phyloP scores from a whole-genome alignment of 2,888 invertebrate species.

The Heteropelma amictum region DNA sequence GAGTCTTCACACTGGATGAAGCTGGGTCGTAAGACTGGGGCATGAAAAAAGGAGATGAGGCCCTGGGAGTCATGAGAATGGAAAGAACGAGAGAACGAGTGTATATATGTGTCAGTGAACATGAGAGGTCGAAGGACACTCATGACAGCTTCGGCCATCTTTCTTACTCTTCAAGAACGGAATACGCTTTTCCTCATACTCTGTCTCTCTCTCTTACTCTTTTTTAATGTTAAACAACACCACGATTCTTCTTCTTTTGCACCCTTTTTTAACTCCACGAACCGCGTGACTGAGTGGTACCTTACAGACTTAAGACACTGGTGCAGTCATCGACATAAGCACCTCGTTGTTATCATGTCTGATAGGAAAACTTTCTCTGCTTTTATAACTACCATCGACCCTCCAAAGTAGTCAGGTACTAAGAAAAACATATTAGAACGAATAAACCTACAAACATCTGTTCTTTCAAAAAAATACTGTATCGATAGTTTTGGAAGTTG shows the following conservation, averaged over 20 bases:
- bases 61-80: conserved; percentile 14
- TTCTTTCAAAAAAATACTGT: no score
- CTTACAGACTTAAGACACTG: conserved; percentile 57
- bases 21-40: conserved; percentile 52
- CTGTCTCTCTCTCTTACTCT: not conserved
- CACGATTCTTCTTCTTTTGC: conserved; percentile 16
- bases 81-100: conserved; percentile 39
- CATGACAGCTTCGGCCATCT: conserved; percentile 58
- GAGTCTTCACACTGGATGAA: conserved; percentile 46
- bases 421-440: no score
- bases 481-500: no score
- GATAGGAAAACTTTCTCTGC: conserved; percentile 29
- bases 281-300: conserved; percentile 66
- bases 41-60: conserved; percentile 56
- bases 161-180: conserved; percentile 55
- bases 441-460: no score
- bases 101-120: conserved; percentile 30
- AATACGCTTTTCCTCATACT: conserved; percentile 26
- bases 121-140: conserved; percentile 61
- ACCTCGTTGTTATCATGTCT: conserved; percentile 42
- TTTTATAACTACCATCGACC: not conserved
- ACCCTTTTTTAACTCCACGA: conserved; percentile 30
- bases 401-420: no score
- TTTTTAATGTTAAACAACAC: not conserved
- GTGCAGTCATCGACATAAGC: conserved; percentile 38